Base-by-base conservation (phyloP, 2,888 invertebrate species). In the Spisula subtruncata region DNA sequence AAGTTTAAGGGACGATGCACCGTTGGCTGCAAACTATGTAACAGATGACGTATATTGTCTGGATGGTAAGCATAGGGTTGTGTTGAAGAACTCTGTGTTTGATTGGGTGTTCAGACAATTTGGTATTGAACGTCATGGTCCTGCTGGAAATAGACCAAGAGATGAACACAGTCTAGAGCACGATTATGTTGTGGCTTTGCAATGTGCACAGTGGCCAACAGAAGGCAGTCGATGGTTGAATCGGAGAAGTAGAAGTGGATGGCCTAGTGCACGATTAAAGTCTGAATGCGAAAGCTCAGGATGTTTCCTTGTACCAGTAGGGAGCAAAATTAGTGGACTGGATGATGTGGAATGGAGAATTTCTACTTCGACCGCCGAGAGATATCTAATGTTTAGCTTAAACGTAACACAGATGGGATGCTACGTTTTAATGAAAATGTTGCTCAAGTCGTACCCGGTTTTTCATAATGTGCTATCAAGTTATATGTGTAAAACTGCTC, bases 381-480 rank as follows among this genome's bases (percentile, higher is more conserved):
- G 41, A 41, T 41, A 41, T 41, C 41, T 41, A 41, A 41, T 41
- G 41, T 41, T 41, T 41, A 82, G 54, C 32, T 54, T 82, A 35
- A 82, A 81, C 12, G 48, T 83, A 16, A 88, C 83, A 29, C 88
- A 88, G 66, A 81, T 88, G 14, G 35, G 51, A 48, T 84, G 84
- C 80, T 88, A 48, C 35, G 80, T 85, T 4, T 46, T 88, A 29
- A 56, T 88, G 41, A 88, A 88, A 60, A 81, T 88, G 84, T 80
- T 88, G 20, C 41, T 88, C 0, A 88, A 88, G 35, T n/a, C 60
- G 56, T 20, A 20, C n/a, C 56, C 6, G 16, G 56, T 18, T 20
- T 20, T 56, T 56, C 18, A 56, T 18, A n/a, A 56, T n/a, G 56
- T 56, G n/a, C 16, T 56, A 6, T 56, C 56, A 0, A 56, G 56